phyloP scores from a whole-genome alignment of 2,113 vertebrate genomes.

The Reinhardtius hippoglossoides region DNA sequence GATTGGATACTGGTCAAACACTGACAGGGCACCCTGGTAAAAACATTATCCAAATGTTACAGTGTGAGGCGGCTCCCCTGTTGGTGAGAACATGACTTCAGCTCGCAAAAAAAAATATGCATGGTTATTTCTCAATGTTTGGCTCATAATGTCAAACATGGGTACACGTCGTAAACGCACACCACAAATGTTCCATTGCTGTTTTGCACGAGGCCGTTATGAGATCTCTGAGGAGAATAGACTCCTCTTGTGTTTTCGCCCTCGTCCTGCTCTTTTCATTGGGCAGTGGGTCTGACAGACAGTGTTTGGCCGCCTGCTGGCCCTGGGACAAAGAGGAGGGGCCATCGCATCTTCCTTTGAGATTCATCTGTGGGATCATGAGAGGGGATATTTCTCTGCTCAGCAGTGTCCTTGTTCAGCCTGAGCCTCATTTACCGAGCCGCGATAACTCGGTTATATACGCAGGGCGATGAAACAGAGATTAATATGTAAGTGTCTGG shows the following conservation, averaged over 20 bases:
- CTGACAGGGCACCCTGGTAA: slow-evolving; percentile 49
- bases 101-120: background rate
- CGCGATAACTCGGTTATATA: slow-evolving; percentile 33
- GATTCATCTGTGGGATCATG: slow-evolving; percentile 57
- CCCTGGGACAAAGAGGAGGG: slow-evolving; percentile 53
- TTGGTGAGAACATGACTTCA: slow-evolving; percentile 43
- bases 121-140: background rate
- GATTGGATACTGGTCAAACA: slow-evolving; percentile 63
- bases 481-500: slow-evolving; percentile 1
- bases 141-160: slow-evolving; percentile 12
- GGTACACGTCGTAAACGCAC: slow-evolving; percentile 19
- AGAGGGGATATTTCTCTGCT: slow-evolving; percentile 67
- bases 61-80: slow-evolving; percentile 43
- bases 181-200: slow-evolving; percentile 25
- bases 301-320: slow-evolving; percentile 53
- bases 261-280: slow-evolving; percentile 11
- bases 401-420: slow-evolving; percentile 56
- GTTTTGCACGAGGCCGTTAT: slow-evolving; percentile 8
- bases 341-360: slow-evolving; percentile 44
- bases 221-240: slow-evolving; percentile 1
- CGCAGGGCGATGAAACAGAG: slow-evolving; percentile 2
- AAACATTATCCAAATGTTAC: slow-evolving; percentile 35
- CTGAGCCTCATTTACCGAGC: slow-evolving; percentile 42
- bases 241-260: background rate
- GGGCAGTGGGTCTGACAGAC: slow-evolving; percentile 57